A percentile compares a stretch with the other conserved stretches of the same genome.
Evolutionary conservation across 2,113 vertebrate species (phyloP).

Genomic region (Chinchilla lanigera): DNA sequence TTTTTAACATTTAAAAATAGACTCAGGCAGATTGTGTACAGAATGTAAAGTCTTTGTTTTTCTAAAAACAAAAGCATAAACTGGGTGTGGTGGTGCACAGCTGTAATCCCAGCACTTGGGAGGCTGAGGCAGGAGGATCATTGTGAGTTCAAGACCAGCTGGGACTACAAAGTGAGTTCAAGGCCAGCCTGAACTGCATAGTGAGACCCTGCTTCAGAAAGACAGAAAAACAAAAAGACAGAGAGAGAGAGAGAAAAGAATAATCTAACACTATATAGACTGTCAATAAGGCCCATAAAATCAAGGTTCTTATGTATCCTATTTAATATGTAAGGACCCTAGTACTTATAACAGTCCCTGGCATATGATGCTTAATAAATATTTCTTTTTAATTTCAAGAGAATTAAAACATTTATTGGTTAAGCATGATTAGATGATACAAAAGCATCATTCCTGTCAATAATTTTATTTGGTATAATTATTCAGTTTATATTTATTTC

Average conservation of each 20-base stretch:
- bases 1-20: neutral
- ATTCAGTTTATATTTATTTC: neutral
- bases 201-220: too few species aligned
- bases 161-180: too few species aligned
- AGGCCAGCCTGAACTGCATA: too few species aligned
- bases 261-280: neutral
- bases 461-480: neutral
- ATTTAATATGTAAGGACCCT: neutral
- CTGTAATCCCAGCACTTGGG: too few species aligned
- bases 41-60: neutral
- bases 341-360: neutral
- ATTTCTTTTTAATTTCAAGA: neutral
- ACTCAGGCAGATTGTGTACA: neutral
- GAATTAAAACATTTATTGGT: neutral
- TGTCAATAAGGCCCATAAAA: neutral
- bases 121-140: too few species aligned
- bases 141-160: too few species aligned
- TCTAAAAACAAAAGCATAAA: neutral
- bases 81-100: too few species aligned
- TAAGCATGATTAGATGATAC: neutral
- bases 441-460: neutral
- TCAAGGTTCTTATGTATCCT: neutral
- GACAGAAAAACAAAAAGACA: too few species aligned
- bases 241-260: neutral
- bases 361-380: neutral